Conservation (phyloP, 2,888 invertebrate species). For the Litoditis marina region DNA sequence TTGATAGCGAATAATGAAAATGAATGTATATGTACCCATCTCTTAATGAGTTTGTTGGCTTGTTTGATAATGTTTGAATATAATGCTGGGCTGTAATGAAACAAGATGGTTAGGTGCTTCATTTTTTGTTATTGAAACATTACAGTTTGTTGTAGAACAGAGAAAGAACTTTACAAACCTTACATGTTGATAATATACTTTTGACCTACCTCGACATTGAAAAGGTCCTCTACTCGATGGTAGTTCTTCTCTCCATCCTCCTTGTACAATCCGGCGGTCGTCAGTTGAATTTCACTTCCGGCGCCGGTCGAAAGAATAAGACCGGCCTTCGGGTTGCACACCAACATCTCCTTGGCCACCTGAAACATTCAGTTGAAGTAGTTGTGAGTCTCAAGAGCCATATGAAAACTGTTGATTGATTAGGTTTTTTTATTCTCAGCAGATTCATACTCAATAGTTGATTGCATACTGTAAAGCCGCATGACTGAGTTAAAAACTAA, state of each 20-base stretch:
- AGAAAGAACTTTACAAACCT: too few relatives aligned
- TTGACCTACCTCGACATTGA: slow-evolving; percentile 44
- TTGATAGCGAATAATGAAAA: too few relatives aligned
- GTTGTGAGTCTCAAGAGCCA: neutral
- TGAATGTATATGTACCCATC: too few relatives aligned
- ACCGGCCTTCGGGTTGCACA: slow-evolving; percentile 59
- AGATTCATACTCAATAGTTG: too few relatives aligned
- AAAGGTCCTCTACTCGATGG: slow-evolving; percentile 55
- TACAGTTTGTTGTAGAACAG: too few relatives aligned
- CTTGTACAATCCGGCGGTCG: slow-evolving; percentile 56
- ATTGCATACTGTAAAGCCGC: neutral
- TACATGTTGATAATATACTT: too few relatives aligned
- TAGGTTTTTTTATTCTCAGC: neutral
- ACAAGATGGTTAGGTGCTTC: too few relatives aligned
- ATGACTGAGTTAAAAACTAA: neutral
- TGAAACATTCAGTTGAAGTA: slow-evolving; percentile 6
- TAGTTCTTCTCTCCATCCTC: slow-evolving; percentile 56
- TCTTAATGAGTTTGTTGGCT: too few relatives aligned
- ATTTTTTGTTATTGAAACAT: too few relatives aligned
- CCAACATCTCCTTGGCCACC: slow-evolving; percentile 61
- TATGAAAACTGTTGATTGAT: neutral
- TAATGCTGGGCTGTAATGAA: too few relatives aligned
- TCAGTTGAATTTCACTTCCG: slow-evolving; percentile 60
- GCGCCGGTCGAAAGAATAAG: slow-evolving; percentile 59
- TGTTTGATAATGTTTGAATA: too few relatives aligned